Base-by-base conservation (phyloP, 2,797 vertebrate species). In the Lithobates sylvaticus region DNA sequence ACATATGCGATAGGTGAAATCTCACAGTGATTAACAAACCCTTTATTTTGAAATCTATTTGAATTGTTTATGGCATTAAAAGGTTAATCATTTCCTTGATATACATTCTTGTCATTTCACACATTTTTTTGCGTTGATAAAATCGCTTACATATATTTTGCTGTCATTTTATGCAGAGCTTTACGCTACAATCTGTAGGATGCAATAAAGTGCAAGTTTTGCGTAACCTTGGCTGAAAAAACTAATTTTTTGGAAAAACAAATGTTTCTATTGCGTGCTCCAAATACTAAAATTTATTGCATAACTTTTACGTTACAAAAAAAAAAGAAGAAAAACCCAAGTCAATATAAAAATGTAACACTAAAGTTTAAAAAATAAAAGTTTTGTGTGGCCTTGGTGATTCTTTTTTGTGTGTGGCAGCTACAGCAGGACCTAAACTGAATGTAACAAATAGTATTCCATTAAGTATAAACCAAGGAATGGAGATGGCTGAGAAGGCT, bases 21-120 rank as follows among this genome's bases (percentile, higher is more conserved):
- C 65, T 74, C 91, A 92, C 92, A 92, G 90, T 91, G 91, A 89
- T 92, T 84, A 92, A 86, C 86, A 39, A 74, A 26, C 12, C 54
- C 10, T 26, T 54, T 54, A 23, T 32, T 71, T 64, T 61, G n/a
- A 39, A 39, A 47, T 0, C 65, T 36, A 15, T 68, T 3, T 26
- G 9, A n/a, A 32, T 8, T 15, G 21, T 10, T 26, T 78, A 6
- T 78, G 42, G 61, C 61, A 54, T n/a, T 21, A 36, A 4, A 39
- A 10, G 3, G 34, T 34, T 39, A 34, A 23, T 50, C 21, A 36
- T 36, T 61, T 71, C 50, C 44, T 64, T 47, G 32, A 36, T 65
- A 65, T 75, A 83, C 81, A 83, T 83, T 75, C 71, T 29, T 32
- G 64, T 44, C 68, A 36, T 29, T 42, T 61, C 39, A 36, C 36